phyloP scores from a whole-genome alignment of 2,113 vertebrate species.

The Silurus meridionalis region DNA sequence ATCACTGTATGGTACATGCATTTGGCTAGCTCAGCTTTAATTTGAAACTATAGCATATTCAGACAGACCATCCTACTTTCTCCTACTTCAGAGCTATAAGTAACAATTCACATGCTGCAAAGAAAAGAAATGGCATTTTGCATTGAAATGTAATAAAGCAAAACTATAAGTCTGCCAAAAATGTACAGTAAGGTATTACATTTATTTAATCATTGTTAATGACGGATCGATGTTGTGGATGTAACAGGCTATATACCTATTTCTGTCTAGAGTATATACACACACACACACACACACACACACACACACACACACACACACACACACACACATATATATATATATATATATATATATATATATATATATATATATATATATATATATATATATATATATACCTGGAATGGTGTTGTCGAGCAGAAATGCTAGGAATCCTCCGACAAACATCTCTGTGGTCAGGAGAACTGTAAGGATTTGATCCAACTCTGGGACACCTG shows the following conservation, averaged over 20 bases:
- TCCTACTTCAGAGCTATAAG: not conserved
- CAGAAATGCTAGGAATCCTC: constrained; percentile 88
- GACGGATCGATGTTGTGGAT: not conserved
- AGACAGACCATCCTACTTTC: not conserved
- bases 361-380: too few species aligned
- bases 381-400: constrained; percentile 55
- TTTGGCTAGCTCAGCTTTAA: not conserved
- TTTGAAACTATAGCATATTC: not conserved
- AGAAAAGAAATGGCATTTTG: not conserved
- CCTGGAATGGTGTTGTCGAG: constrained; percentile 96
- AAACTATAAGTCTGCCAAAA: not conserved
- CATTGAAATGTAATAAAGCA: not conserved
- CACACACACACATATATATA: too few species aligned
- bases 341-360: constrained; percentile 57
- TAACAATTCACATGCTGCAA: not conserved
- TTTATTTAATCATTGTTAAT: not conserved
- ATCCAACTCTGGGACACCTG: constrained; percentile 86
- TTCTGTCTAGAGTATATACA: not conserved
- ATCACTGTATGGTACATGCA: not conserved
- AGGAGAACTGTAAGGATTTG: constrained; percentile 93
- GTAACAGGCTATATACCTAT: not conserved
- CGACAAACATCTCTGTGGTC: constrained; percentile 97
- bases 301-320: too few species aligned
- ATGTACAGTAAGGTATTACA: not conserved
- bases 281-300: too few species aligned